phyloP scores from a whole-genome alignment of 2,113 vertebrate genomes.

The Rhagologus leucostigma region DNA sequence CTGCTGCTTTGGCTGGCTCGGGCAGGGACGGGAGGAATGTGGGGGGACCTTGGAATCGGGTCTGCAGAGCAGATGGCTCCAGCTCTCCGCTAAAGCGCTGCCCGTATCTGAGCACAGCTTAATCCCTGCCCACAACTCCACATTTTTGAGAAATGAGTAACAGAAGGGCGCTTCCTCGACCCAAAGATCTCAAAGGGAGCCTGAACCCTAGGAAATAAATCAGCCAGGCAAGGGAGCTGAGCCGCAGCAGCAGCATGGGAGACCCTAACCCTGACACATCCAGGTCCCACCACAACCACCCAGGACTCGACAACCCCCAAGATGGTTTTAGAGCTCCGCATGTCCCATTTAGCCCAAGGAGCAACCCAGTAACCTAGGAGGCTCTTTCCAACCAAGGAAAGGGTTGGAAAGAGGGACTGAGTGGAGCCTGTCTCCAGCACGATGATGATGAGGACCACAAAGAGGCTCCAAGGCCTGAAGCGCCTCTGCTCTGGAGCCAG shows the following conservation, averaged over 20 bases:
- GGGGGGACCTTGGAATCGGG: background rate
- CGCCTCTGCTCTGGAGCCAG: background rate
- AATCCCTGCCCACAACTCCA: background rate
- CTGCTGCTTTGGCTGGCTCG: background rate
- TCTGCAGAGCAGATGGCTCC: background rate
- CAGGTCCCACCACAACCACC: too few relatives aligned
- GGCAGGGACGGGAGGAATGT: background rate
- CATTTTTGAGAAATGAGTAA: fast-evolving
- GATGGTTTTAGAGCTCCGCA: background rate
- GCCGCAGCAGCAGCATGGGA: background rate
- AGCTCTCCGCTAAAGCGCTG: background rate
- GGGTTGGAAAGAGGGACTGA: too few relatives aligned
- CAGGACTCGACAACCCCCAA: background rate
- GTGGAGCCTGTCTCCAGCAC: background rate
- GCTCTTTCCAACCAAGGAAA: background rate
- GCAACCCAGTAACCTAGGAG: background rate
- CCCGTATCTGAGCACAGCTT: background rate
- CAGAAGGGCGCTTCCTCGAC: background rate
- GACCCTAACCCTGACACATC: too few relatives aligned
- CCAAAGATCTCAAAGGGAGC: background rate
- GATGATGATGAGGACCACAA: too few relatives aligned
- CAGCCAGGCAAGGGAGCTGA: background rate
- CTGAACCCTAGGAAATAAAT: too few relatives aligned
- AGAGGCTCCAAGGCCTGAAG: background rate
- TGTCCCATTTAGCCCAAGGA: background rate